These are phyloP conservation scores for Trichoplusia ni DNA, from an alignment of 1,140 invertebrate genomes.

Conservation along the genomic window DNA sequence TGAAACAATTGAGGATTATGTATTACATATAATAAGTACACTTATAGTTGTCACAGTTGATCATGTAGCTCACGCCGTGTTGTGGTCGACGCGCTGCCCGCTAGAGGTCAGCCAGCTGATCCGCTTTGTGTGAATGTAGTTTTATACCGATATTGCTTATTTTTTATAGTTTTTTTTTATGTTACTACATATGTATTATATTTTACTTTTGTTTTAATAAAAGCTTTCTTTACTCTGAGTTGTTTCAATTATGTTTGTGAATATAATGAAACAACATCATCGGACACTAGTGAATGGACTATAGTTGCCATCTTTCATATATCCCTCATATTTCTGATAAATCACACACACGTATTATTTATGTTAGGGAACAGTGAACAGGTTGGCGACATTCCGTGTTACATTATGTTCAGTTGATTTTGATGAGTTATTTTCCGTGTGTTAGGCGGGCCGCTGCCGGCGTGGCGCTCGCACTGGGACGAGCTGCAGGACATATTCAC, in stretches of 20 bases:
- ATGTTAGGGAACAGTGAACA: no score
- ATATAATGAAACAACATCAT: conserved; percentile 4
- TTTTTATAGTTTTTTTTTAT: background rate
- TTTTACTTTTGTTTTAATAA: conserved; percentile 23
- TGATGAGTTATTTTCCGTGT: background rate
- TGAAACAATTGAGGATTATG: no score
- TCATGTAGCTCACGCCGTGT: no score
- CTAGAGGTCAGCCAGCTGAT: background rate
- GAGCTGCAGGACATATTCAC: conserved; percentile 45
- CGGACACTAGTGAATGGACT: background rate
- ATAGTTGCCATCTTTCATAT: background rate
- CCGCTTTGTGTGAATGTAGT: background rate
- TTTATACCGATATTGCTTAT: conserved; percentile 6
- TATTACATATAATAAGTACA: no score
- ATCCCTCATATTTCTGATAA: background rate
- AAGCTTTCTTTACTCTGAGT: conserved; percentile 8
- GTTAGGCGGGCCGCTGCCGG: background rate
- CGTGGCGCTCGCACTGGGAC: conserved; percentile 43
- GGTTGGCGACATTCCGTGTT: background rate
- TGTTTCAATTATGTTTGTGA: conserved; percentile 24
- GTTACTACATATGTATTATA: background rate
- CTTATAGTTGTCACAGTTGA: no score
- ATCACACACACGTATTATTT: no score
- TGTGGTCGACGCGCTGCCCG: background rate
- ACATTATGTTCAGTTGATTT: background rate